Evolutionary conservation across 2,797 vertebrate genomes (phyloP).

Genomic region (Pseudotriccus pelzelni): DNA sequence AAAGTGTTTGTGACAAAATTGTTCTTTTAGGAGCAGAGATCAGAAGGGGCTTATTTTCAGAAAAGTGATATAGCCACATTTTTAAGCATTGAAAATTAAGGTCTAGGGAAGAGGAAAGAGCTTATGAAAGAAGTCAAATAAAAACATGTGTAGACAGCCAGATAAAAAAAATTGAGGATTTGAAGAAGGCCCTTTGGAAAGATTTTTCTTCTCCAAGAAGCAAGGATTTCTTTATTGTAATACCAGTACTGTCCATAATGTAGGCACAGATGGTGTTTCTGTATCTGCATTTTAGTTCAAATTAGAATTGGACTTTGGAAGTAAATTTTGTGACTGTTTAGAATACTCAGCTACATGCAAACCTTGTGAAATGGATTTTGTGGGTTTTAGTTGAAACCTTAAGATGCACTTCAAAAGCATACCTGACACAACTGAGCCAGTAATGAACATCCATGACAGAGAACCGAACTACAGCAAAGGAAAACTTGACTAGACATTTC

Average conservation of each 20-base stretch:
- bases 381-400: background rate
- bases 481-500: background rate
- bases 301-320: background rate
- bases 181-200: background rate
- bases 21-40: background rate
- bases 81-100: background rate
- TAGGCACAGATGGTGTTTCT: background rate
- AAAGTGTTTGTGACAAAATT: accelerated
- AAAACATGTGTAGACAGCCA: background rate
- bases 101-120: background rate
- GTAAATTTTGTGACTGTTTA: background rate
- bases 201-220: background rate
- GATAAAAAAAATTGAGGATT: background rate
- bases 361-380: background rate
- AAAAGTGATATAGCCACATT: background rate
- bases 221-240: background rate
- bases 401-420: background rate
- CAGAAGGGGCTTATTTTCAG: background rate
- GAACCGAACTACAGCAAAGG: background rate
- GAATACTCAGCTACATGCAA: background rate
- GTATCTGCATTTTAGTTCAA: background rate
- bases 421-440: background rate
- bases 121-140: background rate
- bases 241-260: background rate
- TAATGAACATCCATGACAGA: background rate